A percentile compares a stretch with the other conserved stretches of the same genome.
Evolutionary conservation across 2,797 vertebrate genomes (phyloP).

Genomic region (Halcyon smyrnensis): DNA sequence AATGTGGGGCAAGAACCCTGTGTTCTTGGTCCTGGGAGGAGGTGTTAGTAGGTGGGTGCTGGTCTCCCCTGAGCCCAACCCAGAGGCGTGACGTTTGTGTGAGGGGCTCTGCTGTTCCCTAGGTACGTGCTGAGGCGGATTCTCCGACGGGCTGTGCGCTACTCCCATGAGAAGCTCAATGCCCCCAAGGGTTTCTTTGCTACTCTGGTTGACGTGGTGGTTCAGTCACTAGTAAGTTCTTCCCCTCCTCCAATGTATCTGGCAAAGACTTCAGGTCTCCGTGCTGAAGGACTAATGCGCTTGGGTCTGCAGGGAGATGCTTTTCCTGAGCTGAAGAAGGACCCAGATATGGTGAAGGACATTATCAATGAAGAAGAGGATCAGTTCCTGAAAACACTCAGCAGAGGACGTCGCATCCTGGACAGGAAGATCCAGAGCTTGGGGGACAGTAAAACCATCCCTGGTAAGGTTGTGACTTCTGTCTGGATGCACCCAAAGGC

Average conservation of each 20-base stretch:
- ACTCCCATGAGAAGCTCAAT: constrained; percentile 94
- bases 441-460: constrained; percentile 88
- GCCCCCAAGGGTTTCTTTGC: constrained; percentile 94
- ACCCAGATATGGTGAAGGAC: constrained; percentile 96
- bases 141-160: constrained; percentile 94
- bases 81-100: fast-evolving
- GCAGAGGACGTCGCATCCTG: constrained; percentile 93
- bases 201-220: constrained; percentile 93
- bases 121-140: constrained; percentile 97
- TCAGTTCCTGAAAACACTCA: constrained; percentile 97
- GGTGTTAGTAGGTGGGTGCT: background rate
- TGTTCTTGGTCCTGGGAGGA: background rate
- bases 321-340: constrained; percentile 95
- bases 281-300: background rate
- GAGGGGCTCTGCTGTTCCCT: background rate
- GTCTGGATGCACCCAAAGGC: background rate
- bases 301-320: constrained; percentile 86
- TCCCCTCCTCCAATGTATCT: background rate
- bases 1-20: background rate
- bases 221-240: constrained; percentile 89
- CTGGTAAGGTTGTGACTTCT: constrained; percentile 80
- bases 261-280: background rate
- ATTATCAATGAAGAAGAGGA: constrained; percentile 95
- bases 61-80: background rate
- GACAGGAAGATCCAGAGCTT: constrained; percentile 96